Percentiles rank a stretch among this genome's conserved stretches.
These are phyloP conservation scores for Python bivittatus DNA, from an alignment of 2,113 vertebrate genomes.

Conservation along the genomic window DNA sequence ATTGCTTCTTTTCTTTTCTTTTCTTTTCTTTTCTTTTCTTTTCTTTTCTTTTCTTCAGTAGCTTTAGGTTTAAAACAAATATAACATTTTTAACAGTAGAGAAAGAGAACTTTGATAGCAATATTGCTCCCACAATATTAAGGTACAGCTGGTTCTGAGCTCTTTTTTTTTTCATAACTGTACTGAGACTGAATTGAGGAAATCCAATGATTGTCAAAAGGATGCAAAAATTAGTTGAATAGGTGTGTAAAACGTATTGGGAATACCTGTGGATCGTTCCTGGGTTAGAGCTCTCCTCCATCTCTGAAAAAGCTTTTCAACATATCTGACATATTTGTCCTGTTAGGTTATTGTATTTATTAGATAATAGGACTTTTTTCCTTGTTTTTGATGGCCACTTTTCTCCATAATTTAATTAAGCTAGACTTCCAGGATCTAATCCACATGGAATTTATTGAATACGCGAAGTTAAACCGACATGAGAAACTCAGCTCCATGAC, in stretches of 20 bases:
- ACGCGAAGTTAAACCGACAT: neutral
- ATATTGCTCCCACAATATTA: neutral
- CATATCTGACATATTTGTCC: neutral
- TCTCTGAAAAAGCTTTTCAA: neutral
- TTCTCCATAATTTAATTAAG: neutral
- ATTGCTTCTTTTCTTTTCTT: accelerated
- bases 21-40: neutral
- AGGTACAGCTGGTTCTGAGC: neutral
- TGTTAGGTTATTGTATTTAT: neutral
- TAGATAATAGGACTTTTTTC: neutral
- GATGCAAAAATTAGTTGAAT: neutral
- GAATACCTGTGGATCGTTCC: too few relatives aligned
- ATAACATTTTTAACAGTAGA: neutral
- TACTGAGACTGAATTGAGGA: neutral
- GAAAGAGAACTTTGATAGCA: neutral
- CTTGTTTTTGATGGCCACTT: neutral
- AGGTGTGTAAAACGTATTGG: neutral
- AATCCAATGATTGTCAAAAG: neutral
- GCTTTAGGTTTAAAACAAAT: neutral
- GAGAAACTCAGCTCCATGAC: neutral
- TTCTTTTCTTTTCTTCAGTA: neutral
- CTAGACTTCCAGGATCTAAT: neutral
- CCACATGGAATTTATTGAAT: neutral
- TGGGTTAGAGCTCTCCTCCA: too few relatives aligned
- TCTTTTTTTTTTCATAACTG: neutral